Percentiles rank a stretch among this genome's conserved stretches.
Conservation (phyloP, 2,888 invertebrate species). For the Hypomecis punctinalis region DNA sequence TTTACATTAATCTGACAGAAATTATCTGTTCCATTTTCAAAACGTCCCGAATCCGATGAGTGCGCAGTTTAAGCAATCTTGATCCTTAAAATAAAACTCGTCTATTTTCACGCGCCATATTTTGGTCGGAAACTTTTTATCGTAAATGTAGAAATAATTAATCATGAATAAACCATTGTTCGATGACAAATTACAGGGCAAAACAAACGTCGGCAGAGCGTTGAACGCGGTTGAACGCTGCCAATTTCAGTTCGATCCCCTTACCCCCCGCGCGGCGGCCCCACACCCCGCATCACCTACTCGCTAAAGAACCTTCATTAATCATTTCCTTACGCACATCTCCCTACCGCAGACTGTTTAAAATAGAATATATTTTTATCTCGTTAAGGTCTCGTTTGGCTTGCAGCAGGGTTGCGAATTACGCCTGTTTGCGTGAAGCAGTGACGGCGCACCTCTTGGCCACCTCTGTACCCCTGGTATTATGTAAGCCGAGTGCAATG, state of each 20-base stretch:
- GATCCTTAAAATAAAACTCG: constrained; percentile 41
- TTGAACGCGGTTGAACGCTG: constrained; percentile 67
- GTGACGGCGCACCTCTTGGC: constrained; percentile 68
- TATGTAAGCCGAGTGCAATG: constrained; percentile 82
- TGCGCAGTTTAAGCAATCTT: constrained; percentile 48
- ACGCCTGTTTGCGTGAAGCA: constrained; percentile 48
- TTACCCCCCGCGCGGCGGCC: constrained; percentile 35
- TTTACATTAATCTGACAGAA: constrained; percentile 46
- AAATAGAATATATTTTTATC: constrained; percentile 59
- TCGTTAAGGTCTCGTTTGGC: constrained; percentile 61
- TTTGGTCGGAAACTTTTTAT: constrained; percentile 15
- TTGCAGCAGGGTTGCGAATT: constrained; percentile 50
- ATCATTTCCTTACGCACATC: constrained; percentile 72
- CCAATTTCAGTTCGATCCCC: constrained; percentile 81
- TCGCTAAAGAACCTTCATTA: constrained; percentile 72
- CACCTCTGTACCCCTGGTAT: constrained; percentile 80
- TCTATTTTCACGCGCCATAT: constrained; percentile 20
- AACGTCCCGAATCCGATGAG: constrained; percentile 50
- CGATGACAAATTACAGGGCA: constrained; percentile 63
- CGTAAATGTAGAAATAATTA: constrained; percentile 44
- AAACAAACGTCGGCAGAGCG: constrained; percentile 62
- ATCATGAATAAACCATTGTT: constrained; percentile 47
- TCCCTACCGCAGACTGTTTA: constrained; percentile 53
- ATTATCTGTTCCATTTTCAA: constrained; percentile 61
- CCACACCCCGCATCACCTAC: constrained; percentile 55